Base-by-base conservation (phyloP, 2,888 invertebrate species). In the Prostheceraeus crozeri region DNA sequence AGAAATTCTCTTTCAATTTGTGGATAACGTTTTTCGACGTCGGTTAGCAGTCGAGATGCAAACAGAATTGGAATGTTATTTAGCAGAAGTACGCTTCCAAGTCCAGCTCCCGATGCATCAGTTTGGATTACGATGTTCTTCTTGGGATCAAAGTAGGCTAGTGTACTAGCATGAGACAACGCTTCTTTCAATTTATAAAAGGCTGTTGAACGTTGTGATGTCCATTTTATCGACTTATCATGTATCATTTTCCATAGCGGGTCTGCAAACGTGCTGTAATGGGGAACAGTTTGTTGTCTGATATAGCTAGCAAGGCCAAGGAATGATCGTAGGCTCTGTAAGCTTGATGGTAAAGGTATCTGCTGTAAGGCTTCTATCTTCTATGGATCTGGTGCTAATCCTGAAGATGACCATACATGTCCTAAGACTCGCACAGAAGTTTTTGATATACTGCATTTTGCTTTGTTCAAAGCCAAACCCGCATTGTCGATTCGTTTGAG, bases 1-100 rank as follows among this genome's bases (percentile, higher is more conserved):
- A 40, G 19, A 40, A 40, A 40, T 40, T 40, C 40, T 40, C 40
- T 40, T 40, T 40, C 40, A 4, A 40, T 40, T n/a, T 40, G 40
- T 23, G 40, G 19, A 40, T 40, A 40, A 16, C 40, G 16, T 23
- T 40, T 40, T 40, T 40, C 40, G 19, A 23, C 19, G 40, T 40
- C 40, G 40, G 40, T 40, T 16, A 40, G 40, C n/a, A 23, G 16
- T 16, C 40, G 40, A 40, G 40, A 40, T 40, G 19, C 6, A 23
- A 40, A 40, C 19, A 40, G 16, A 14, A 40, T 23, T 16, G 40
- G 40, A 40, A 40, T 40, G 40, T 40, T 23, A 40, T 40, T 23
- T 40, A 16, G n/a, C n/a, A n/a, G n/a, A n/a, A n/a, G n/a, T n/a
- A n/a, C n/a, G n/a, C n/a, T n/a, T n/a, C n/a, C n/a, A n/a, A n/a